Evolutionary conservation across 2,888 invertebrate genomes (phyloP).

Genomic region (Unio delphinus): DNA sequence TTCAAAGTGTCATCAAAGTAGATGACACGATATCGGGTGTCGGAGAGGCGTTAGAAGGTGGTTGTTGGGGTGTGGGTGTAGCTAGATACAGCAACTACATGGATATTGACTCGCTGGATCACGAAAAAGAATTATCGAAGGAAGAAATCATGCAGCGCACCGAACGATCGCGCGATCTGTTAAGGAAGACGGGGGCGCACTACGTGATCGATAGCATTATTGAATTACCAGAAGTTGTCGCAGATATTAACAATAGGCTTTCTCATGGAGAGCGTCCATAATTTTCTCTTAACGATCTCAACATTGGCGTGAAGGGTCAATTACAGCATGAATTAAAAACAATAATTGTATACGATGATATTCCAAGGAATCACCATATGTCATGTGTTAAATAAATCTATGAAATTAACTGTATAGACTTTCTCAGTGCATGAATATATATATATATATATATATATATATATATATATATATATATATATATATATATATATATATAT

Average conservation of each 20-base stretch:
- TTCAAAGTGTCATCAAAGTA: conserved; percentile 67
- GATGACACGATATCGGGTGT: conserved; percentile 70
- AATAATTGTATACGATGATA: too few relatives aligned
- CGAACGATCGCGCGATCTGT: conserved; percentile 54
- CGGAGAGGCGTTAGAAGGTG: conserved; percentile 69
- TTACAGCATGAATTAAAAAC: too few relatives aligned
- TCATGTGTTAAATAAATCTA: too few relatives aligned
- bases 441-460: too few relatives aligned
- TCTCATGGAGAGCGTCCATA: conserved; percentile 65
- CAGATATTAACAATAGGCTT: conserved; percentile 67
- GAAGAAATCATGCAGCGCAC: conserved; percentile 58
- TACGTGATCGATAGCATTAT: conserved; percentile 70
- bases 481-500: too few relatives aligned
- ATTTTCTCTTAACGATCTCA: not conserved
- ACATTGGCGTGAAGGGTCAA: too few relatives aligned
- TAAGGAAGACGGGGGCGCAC: conserved; percentile 68
- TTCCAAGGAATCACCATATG: too few relatives aligned
- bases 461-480: too few relatives aligned
- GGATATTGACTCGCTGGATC: conserved; percentile 64
- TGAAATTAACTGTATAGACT: too few relatives aligned
- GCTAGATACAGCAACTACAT: conserved; percentile 71
- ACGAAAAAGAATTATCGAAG: conserved; percentile 50
- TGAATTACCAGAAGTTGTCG: conserved; percentile 67
- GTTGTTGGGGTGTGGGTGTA: conserved; percentile 72
- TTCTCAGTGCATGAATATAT: too few relatives aligned